phyloP scores from a whole-genome alignment of 2,797 vertebrate genomes.

The Sebastes vulpes region DNA sequence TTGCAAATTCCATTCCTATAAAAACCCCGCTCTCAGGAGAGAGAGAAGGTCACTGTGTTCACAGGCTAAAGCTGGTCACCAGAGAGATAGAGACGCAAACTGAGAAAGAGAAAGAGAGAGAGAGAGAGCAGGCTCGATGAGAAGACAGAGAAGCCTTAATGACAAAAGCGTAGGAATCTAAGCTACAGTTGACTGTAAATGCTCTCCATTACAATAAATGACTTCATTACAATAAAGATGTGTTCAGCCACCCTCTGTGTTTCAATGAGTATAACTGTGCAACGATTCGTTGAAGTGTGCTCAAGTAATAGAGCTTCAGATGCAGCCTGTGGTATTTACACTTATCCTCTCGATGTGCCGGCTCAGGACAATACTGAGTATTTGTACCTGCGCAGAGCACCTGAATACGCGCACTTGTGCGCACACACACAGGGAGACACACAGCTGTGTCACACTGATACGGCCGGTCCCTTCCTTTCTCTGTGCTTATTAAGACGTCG shows the following conservation, averaged over 20 bases:
- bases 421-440: constrained; percentile 19
- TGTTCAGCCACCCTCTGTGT: constrained; percentile 75
- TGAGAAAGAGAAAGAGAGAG: neutral
- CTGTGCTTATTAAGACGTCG: constrained; percentile 77
- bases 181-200: constrained; percentile 67
- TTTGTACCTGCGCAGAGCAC: constrained; percentile 59
- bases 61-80: constrained; percentile 10
- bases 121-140: neutral
- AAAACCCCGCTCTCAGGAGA: neutral
- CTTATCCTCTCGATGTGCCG: constrained; percentile 65
- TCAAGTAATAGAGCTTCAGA: constrained; percentile 69
- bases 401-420: constrained; percentile 32
- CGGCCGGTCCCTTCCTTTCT: constrained; percentile 34
- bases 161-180: constrained; percentile 36
- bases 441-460: constrained; percentile 54
- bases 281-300: constrained; percentile 71
- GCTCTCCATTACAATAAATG: constrained; percentile 73
- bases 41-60: constrained; percentile 18
- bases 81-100: neutral
- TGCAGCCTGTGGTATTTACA: constrained; percentile 76
- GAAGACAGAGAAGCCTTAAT: constrained; percentile 22
- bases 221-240: constrained; percentile 78
- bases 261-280: constrained; percentile 70
- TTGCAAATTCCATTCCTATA: constrained; percentile 8
- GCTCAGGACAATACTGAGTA: constrained; percentile 30